These are phyloP conservation scores for Altica lythri DNA, from an alignment of 2,888 invertebrate species.

Conservation along the genomic window DNA sequence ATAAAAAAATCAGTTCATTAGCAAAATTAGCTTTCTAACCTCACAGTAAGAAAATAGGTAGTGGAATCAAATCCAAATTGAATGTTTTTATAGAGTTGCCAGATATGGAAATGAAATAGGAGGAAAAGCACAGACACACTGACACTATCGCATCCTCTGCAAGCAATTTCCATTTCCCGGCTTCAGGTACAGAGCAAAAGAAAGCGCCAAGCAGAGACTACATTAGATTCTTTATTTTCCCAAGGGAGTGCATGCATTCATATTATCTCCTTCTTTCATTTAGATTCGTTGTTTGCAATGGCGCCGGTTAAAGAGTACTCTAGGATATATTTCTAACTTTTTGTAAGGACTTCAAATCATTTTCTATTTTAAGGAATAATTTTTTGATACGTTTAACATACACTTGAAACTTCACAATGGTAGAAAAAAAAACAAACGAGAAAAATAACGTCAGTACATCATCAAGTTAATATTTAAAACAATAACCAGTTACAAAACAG, in stretches of 20 bases:
- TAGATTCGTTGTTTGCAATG: slow-evolving; percentile 37
- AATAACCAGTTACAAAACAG: too few relatives aligned
- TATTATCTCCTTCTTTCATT: slow-evolving; percentile 50
- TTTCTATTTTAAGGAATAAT: too few relatives aligned
- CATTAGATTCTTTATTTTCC: slow-evolving; percentile 51
- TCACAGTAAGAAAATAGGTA: too few relatives aligned
- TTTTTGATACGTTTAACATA: too few relatives aligned
- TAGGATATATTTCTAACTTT: slow-evolving; percentile 7
- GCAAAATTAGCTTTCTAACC: too few relatives aligned
- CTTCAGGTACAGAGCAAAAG: slow-evolving; percentile 31
- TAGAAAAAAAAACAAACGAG: too few relatives aligned
- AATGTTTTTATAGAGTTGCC: slow-evolving; percentile 5
- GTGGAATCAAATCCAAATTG: slow-evolving; percentile 5
- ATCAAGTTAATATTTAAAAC: too few relatives aligned
- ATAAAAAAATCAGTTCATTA: too few relatives aligned
- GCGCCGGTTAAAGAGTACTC: slow-evolving; percentile 20
- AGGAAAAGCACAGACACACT: slow-evolving; percentile 3
- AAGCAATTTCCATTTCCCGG: slow-evolving; percentile 38
- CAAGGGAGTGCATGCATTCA: slow-evolving; percentile 49
- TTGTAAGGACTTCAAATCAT: slow-evolving; percentile 9
- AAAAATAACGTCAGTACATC: too few relatives aligned
- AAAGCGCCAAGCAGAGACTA: slow-evolving; percentile 42
- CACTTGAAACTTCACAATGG: not conserved
- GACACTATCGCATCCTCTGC: slow-evolving; percentile 19
- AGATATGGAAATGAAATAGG: not conserved